These are phyloP conservation scores for Rhinatrema bivittatum DNA, from an alignment of 2,797 vertebrate genomes.

Conservation along the genomic window DNA sequence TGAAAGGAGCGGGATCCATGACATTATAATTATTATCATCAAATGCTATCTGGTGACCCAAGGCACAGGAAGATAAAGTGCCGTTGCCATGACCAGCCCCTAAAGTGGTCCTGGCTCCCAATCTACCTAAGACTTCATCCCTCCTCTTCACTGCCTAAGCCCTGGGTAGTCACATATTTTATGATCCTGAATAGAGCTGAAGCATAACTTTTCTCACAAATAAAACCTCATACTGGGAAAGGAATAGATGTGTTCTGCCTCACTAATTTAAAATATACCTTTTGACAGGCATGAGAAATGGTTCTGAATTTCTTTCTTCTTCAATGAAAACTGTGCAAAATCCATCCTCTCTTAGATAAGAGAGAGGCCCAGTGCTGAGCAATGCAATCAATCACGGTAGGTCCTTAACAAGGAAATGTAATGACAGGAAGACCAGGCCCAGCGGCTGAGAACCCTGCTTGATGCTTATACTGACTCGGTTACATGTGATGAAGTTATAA, in stretches of 20 bases:
- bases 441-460: background rate
- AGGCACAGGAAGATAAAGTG: too few species aligned
- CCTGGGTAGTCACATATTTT: conserved; percentile 17
- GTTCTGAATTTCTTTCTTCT: too few species aligned
- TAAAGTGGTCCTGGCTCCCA: too few species aligned
- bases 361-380: background rate
- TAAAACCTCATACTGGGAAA: background rate
- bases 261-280: background rate
- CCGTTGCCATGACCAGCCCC: too few species aligned
- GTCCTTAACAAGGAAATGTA: conserved; percentile 15
- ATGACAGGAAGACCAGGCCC: conserved; percentile 1
- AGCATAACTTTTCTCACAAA: background rate
- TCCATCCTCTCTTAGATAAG: background rate
- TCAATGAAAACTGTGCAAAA: conserved; percentile 10
- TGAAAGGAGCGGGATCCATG: too few species aligned
- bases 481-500: conserved; percentile 12
- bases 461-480: conserved; percentile 7
- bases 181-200: conserved; percentile 1
- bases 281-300: conserved; percentile 2
- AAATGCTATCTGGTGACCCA: too few species aligned
- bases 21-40: too few species aligned
- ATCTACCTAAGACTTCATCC: too few species aligned
- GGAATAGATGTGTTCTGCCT: conserved; percentile 3
- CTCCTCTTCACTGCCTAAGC: background rate
- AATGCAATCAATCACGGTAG: background rate